Evolutionary conservation across 2,113 vertebrate species (phyloP).

Genomic region (Anguilla japonica): DNA sequence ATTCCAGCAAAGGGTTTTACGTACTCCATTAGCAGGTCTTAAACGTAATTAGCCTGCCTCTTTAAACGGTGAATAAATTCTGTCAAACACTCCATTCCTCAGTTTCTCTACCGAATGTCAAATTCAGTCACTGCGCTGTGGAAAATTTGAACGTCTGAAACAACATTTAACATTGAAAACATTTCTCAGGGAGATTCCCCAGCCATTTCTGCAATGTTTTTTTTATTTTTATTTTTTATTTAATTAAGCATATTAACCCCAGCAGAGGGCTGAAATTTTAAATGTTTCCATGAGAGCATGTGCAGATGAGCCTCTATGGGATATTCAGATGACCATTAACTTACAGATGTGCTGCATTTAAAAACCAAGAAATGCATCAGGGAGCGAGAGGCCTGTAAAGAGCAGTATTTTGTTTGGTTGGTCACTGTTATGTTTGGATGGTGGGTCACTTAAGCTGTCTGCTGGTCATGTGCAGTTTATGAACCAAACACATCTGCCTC

Average conservation of each 20-base stretch:
- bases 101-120: neutral
- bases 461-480: neutral
- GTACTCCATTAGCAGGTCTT: neutral
- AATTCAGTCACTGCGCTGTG: neutral
- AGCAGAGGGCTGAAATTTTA: neutral
- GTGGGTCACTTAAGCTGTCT: neutral
- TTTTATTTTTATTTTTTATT: neutral
- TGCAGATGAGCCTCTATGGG: neutral
- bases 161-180: neutral
- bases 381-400: neutral
- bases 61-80: neutral
- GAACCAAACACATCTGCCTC: constrained; percentile 10
- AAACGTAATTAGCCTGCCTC: neutral
- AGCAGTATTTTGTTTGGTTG: constrained; percentile 17
- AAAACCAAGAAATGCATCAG: neutral
- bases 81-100: neutral
- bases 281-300: neutral
- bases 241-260: neutral
- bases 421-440: constrained; percentile 13
- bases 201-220: neutral
- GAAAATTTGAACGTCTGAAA: neutral
- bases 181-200: neutral
- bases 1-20: neutral
- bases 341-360: constrained; percentile 11
- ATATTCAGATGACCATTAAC: neutral